phyloP scores from a whole-genome alignment of 2,888 invertebrate species.

The Adineta ricciae region DNA sequence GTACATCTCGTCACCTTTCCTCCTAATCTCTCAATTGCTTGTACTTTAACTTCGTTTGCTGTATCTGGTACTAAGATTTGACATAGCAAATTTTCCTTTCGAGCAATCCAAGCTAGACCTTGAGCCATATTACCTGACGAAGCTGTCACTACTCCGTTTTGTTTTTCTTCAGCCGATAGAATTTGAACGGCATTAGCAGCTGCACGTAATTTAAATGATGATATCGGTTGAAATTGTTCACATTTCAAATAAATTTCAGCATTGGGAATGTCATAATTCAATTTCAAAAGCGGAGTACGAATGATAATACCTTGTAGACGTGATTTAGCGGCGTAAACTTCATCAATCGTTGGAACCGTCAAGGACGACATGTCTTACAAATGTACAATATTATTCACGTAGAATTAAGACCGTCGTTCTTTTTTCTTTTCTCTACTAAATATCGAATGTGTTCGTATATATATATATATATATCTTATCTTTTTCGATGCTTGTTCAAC shows the following conservation, averaged over 20 bases:
- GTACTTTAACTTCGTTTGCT: conserved; percentile 40
- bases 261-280: conserved; percentile 35
- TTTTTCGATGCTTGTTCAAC: too few relatives aligned
- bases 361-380: not conserved
- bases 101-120: conserved; percentile 41
- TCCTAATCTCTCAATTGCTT: conserved; percentile 37
- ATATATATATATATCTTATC: too few relatives aligned
- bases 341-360: conserved; percentile 21
- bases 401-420: too few relatives aligned
- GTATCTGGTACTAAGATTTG: conserved; percentile 41
- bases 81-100: conserved; percentile 38
- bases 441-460: too few relatives aligned
- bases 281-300: conserved; percentile 38
- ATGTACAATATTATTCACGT: too few relatives aligned
- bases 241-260: conserved; percentile 43
- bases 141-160: conserved; percentile 42
- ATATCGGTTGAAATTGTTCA: conserved; percentile 44
- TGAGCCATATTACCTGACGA: conserved; percentile 46
- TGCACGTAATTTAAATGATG: conserved; percentile 44
- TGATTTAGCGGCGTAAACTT: conserved; percentile 37
- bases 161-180: conserved; percentile 35
- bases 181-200: conserved; percentile 41
- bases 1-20: conserved; percentile 39
- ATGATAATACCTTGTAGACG: conserved; percentile 34
- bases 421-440: too few relatives aligned